Conservation (phyloP, 2,888 invertebrate species). For the Polydesmus complanatus region DNA sequence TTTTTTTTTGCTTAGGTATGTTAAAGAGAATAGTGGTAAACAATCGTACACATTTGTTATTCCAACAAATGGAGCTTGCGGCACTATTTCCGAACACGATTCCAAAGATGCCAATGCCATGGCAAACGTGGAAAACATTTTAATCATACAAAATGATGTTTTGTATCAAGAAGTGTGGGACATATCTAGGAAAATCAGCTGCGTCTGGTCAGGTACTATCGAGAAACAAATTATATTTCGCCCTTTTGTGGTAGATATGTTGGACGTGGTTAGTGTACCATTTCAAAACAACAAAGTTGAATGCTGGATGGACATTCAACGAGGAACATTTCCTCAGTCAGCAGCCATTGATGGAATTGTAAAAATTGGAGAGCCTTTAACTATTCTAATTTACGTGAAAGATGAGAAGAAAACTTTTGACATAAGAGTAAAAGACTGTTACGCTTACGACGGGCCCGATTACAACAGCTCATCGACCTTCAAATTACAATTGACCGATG, state of each 20-base stretch:
- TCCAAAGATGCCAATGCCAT: slow-evolving; percentile 18
- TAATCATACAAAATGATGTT: slow-evolving; percentile 24
- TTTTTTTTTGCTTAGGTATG: slow-evolving; percentile 20
- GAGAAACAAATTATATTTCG: slow-evolving; percentile 35
- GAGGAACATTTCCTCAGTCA: slow-evolving; percentile 52
- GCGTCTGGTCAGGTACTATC: slow-evolving; percentile 29
- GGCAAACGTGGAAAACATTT: slow-evolving; percentile 23
- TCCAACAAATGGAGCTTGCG: slow-evolving; percentile 22
- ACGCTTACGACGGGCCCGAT: slow-evolving; percentile 50
- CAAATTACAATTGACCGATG: slow-evolving; percentile 50
- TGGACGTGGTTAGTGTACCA: slow-evolving; percentile 51
- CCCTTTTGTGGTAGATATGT: slow-evolving; percentile 53
- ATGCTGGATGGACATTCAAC: slow-evolving; percentile 64
- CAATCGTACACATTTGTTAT: slow-evolving; percentile 22
- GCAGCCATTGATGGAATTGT: slow-evolving; percentile 47
- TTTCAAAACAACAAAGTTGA: slow-evolving; percentile 43
- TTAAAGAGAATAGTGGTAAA: slow-evolving; percentile 21
- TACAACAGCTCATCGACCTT: slow-evolving; percentile 44
- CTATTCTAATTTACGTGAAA: slow-evolving; percentile 52
- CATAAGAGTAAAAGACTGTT: slow-evolving; percentile 52
- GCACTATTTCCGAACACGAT: slow-evolving; percentile 20
- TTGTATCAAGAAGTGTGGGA: slow-evolving; percentile 39
- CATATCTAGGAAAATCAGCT: slow-evolving; percentile 47
- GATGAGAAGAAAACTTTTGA: slow-evolving; percentile 49
- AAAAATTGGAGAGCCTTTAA: slow-evolving; percentile 54